Evolutionary conservation across 2,113 vertebrate genomes (phyloP), one percentile per base, ranked within the genome.

Genomic region (Aspidoscelis tigris): DNA sequence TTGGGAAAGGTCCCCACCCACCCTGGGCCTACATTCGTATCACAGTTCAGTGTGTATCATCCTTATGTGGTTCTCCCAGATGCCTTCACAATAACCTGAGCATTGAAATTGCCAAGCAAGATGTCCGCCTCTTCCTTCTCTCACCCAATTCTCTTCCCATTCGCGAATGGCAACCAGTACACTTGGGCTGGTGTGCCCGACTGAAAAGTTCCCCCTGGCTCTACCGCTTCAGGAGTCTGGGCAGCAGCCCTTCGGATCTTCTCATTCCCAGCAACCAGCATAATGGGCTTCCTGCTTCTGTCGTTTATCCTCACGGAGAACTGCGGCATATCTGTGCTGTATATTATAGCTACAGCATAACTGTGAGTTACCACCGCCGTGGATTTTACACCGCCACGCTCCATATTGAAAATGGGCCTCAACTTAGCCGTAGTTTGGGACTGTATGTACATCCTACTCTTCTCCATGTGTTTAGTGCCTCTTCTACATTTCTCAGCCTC

Each of bases 171-270:
- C 74, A 89, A 66, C 84, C 75, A 0, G 61, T 90, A 74, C 18
- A 26, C 70, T 72, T 83, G 71, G 86, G 89, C 74, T 90, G 82
- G 92, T 95, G 94, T 18, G 86, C 92, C 0, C 89, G 88, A 11
- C 72, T 94, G 7, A 89, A 76, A 73, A 91, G 89, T 2, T 33
- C 78, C 0, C 1, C 1, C 55, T 94, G 94, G 92, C 80, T 33
- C 53, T 93, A 93, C 76, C 82, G 5, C 70, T 90, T 92, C 83
- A 87, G 21, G 65, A 93, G 92, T 55, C 39, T 0, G 5, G 86
- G 77, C 2, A 89, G 75, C 4, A 66, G 14, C 71, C 91, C 85
- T 24, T 55, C 88, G 0, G 41, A 66, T 3, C 43, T 76, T 0
- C 84, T 92, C 7, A 70, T 91, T 65, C 66, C 90, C 24, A 93